These are phyloP conservation scores for Vulpes ferrilata DNA, from an alignment of 2,113 vertebrate species.

Conservation along the genomic window DNA sequence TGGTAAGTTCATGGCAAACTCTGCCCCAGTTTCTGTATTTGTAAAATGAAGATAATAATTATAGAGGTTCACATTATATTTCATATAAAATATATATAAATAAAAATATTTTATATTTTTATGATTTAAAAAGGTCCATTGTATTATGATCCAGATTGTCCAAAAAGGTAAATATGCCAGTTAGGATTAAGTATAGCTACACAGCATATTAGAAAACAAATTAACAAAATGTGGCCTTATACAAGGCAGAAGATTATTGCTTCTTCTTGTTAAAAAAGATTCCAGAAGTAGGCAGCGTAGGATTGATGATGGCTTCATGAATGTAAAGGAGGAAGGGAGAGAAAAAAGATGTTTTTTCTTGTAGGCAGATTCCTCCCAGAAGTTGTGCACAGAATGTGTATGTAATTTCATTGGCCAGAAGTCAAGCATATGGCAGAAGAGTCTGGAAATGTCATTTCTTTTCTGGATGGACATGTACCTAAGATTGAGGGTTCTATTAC, in stretches of 20 bases:
- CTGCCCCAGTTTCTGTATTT: neutral
- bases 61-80: constrained; percentile 14
- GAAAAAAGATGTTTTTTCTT: constrained; percentile 4
- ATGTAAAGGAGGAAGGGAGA: neutral
- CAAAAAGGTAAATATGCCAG: constrained; percentile 11
- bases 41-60: constrained; percentile 35
- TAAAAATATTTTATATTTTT: neutral
- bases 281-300: neutral
- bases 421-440: neutral
- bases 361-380: neutral
- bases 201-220: neutral
- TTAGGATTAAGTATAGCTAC: constrained; percentile 36
- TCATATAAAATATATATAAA: too few species aligned
- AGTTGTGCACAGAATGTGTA: neutral
- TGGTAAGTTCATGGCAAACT: neutral
- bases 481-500: neutral
- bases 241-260: neutral
- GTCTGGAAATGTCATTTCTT: constrained; percentile 40
- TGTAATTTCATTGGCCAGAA: neutral
- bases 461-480: neutral
- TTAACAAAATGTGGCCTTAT: neutral
- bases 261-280: constrained; percentile 13
- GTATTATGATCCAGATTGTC: neutral
- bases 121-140: constrained; percentile 42
- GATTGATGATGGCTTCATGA: neutral